Evolutionary conservation across 1,140 invertebrate genomes (phyloP), one percentile per base, ranked within the genome.

Genomic region (Apolygus lucorum): DNA sequence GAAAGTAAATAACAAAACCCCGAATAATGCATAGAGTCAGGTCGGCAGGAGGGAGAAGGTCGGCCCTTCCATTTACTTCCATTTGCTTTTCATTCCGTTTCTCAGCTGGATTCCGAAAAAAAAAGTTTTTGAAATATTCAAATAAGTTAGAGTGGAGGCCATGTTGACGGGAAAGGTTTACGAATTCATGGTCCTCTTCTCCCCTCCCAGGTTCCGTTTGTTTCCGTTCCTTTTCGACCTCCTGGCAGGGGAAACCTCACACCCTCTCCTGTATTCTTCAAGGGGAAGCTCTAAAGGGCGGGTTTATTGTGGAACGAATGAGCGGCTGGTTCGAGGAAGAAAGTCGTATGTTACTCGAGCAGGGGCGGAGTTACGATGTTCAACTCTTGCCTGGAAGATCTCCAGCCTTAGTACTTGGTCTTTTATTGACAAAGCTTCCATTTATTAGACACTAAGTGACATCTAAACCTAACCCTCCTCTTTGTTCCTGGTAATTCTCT

Each of bases 91-190:
- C n/a, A n/a, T n/a, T n/a, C n/a, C n/a, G n/a, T n/a, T n/a, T n/a
- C n/a, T n/a, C n/a, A n/a, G n/a, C n/a, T n/a, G n/a, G n/a, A n/a
- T n/a, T n/a, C n/a, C n/a, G n/a, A n/a, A n/a, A n/a, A n/a, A n/a
- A n/a, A n/a, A n/a, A n/a, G n/a, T n/a, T n/a, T 13, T 21, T 59
- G 8, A 59, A 59, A 59, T 59, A 59, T 59, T 59, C 54, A 59
- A 59, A 59, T 59, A 59, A 59, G 54, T 59, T 59, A 24, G 54
- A 59, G 54, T 59, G 54, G 54, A 59, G 22, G 54, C 54, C 54
- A 59, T 24, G 54, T 59, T 59, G 54, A 59, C 54, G 54, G 11
- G 54, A 24, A 59, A 14, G 54, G 54, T 59, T 59, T 59, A 59
- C 8, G 4, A 59, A 59, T 59, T 59, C 54, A 59, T 59, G 54